A percentile compares a stretch with the other conserved stretches of the same genome.
Evolutionary conservation across 2,797 vertebrate species (phyloP).

Genomic region (Onychomys torridus): DNA sequence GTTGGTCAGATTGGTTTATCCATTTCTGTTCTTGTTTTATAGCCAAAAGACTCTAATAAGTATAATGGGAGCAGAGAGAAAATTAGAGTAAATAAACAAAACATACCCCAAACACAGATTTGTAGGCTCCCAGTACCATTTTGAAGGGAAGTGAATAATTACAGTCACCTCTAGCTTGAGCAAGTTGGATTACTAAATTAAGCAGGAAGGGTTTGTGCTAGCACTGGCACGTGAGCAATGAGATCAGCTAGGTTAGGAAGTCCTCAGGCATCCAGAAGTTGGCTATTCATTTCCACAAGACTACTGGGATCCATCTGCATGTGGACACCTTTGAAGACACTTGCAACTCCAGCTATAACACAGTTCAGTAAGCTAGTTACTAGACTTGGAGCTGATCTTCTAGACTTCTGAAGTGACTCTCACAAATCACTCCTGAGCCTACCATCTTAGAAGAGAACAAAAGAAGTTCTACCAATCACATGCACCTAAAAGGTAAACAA

Average conservation of each 20-base stretch:
- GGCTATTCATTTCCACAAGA: slow-evolving; percentile 41
- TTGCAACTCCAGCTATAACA: slow-evolving; percentile 34
- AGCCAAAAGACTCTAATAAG: slow-evolving; percentile 12
- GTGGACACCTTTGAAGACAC: slow-evolving; percentile 24
- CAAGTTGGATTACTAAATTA: not conserved
- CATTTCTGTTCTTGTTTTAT: slow-evolving; percentile 51
- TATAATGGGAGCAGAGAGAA: not conserved
- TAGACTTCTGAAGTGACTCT: not conserved
- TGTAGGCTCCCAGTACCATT: not conserved
- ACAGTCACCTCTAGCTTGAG: not conserved
- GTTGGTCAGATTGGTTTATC: slow-evolving; percentile 8
- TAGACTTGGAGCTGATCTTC: not conserved
- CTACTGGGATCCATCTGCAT: not conserved
- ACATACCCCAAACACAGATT: slow-evolving; percentile 4
- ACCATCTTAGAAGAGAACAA: slow-evolving; percentile 24
- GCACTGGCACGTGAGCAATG: slow-evolving; percentile 49
- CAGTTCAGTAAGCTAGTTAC: not conserved
- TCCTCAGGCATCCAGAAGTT: slow-evolving; percentile 66
- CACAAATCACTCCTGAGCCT: not conserved
- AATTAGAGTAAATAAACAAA: slow-evolving; percentile 41
- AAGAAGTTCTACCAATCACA: slow-evolving; percentile 25
- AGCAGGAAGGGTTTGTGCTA: slow-evolving; percentile 37
- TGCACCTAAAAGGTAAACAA: slow-evolving; percentile 71
- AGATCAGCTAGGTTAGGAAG: slow-evolving; percentile 27
- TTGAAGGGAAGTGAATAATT: slow-evolving; percentile 1